These are phyloP conservation scores for Chesias legatella DNA, from an alignment of 2,888 invertebrate species.

Conservation along the genomic window DNA sequence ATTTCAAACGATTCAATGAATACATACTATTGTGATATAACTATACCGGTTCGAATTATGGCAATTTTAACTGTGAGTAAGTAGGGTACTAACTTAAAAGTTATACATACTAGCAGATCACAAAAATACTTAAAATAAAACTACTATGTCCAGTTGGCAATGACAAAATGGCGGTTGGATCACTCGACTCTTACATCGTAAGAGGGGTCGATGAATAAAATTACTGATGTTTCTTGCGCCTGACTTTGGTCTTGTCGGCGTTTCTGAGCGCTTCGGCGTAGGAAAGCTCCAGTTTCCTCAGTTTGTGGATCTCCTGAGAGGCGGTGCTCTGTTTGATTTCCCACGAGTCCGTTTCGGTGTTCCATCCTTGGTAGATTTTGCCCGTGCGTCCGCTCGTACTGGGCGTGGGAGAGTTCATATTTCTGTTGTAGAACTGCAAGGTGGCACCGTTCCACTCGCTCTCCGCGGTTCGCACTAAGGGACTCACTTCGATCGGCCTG, in stretches of 20 bases:
- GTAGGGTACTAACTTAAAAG: slow-evolving; percentile 63
- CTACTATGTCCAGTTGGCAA: slow-evolving; percentile 75
- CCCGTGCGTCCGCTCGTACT: slow-evolving; percentile 74
- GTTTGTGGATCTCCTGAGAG: slow-evolving; percentile 90
- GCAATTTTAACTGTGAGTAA: slow-evolving; percentile 71
- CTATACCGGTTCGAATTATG: slow-evolving; percentile 67
- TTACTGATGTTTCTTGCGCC: slow-evolving; percentile 78
- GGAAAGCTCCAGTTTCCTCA: slow-evolving; percentile 89
- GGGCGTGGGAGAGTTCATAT: slow-evolving; percentile 81
- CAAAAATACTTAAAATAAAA: slow-evolving; percentile 70
- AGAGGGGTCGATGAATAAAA: slow-evolving; percentile 68
- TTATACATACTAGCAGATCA: slow-evolving; percentile 75
- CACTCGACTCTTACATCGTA: slow-evolving; percentile 63
- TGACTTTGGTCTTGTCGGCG: slow-evolving; percentile 80
- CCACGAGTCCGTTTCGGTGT: slow-evolving; percentile 72
- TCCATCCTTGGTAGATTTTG: slow-evolving; percentile 74
- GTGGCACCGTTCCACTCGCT: slow-evolving; percentile 86
- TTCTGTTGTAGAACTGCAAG: slow-evolving; percentile 84
- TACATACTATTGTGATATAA: slow-evolving; percentile 49
- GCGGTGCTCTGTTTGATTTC: slow-evolving; percentile 84
- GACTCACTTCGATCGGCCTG: slow-evolving; percentile 77
- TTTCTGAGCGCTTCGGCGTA: slow-evolving; percentile 91
- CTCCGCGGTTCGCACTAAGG: slow-evolving; percentile 62
- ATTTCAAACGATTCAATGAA: slow-evolving; percentile 43
- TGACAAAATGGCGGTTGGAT: slow-evolving; percentile 75